These are phyloP conservation scores for Anomalospiza imberbis DNA, from an alignment of 2,797 vertebrate genomes.

Conservation along the genomic window DNA sequence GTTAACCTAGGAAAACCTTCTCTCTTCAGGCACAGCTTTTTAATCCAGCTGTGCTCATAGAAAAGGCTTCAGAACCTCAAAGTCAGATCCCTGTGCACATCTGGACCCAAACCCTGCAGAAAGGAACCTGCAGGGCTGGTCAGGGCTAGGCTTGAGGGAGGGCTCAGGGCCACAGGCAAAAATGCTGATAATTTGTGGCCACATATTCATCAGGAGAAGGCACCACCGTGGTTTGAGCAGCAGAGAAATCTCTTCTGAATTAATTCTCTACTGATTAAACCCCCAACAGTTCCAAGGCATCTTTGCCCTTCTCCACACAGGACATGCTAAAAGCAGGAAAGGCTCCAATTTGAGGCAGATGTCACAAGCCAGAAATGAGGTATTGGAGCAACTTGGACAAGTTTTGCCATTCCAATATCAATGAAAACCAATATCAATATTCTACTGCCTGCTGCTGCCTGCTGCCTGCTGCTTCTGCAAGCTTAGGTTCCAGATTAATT, in stretches of 20 bases:
- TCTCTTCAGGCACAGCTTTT: neutral
- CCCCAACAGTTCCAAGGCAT: neutral
- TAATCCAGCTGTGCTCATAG: neutral
- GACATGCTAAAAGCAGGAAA: neutral
- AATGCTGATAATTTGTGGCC: neutral
- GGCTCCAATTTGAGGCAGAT: neutral
- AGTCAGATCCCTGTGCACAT: neutral
- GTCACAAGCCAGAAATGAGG: neutral
- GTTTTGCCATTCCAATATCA: neutral
- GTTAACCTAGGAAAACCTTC: neutral
- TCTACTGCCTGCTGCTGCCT: neutral
- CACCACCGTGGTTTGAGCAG: neutral
- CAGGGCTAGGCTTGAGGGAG: neutral
- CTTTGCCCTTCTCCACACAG: neutral
- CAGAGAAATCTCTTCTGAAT: neutral
- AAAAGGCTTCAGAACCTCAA: neutral
- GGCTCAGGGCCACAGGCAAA: neutral
- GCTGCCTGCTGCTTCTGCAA: neutral
- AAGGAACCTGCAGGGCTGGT: neutral
- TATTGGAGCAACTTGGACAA: accelerated
- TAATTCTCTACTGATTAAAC: neutral
- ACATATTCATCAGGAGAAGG: neutral
- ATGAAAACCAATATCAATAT: neutral
- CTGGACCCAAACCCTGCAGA: neutral
- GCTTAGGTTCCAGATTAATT: neutral